Evolutionary conservation across 1,140 invertebrate species (phyloP), one percentile per base, ranked within the genome.

Genomic region (Berghia stephanieae): DNA sequence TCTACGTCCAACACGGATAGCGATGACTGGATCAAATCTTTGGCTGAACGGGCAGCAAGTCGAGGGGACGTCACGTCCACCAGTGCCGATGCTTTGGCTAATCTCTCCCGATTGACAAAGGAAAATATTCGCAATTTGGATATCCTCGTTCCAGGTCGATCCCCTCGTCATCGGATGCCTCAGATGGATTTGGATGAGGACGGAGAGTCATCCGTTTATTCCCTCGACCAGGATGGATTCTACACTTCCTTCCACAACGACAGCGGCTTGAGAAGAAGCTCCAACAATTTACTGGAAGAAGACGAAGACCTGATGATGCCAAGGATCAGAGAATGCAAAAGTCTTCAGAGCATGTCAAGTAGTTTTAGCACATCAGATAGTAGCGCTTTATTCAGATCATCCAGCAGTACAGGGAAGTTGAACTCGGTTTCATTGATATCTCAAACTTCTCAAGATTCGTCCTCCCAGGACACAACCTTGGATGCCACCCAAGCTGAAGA

Each of bases 231-330:
- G 18, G 97, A 98, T 89, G 96, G 97, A 16, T 98, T 98, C 88
- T 98, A 98, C 88, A 98, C 97, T 0, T 98, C 96, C 16, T 98
- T 98, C 90, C 96, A 98, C 87, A 94, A 96, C 91, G 97, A 98
- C 88, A 97, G 95, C 74, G 97, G 96, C 1, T 88, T 98, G 57
- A 75, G 80, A 60, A 80, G 81, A 66, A 86, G 85, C 79, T 84
- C 73, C 31, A 81, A 68, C 5, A 86, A 80, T 18, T 46, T 86
- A 2, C 78, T 82, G 24, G 78, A 78, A 18, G 82, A 84, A 66
- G 83, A 85, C 13, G 81, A 83, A 18, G 79, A 81, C 31, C 34
- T 34, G 4, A 66, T 81, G 13, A 81, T 82, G 13, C 72, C 70
- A 1, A 55, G 49, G 40, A 77, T 79, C 3, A 83, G 84, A 52